phyloP scores from a whole-genome alignment of 2,888 invertebrate genomes.

The Mystacides longicornis region DNA sequence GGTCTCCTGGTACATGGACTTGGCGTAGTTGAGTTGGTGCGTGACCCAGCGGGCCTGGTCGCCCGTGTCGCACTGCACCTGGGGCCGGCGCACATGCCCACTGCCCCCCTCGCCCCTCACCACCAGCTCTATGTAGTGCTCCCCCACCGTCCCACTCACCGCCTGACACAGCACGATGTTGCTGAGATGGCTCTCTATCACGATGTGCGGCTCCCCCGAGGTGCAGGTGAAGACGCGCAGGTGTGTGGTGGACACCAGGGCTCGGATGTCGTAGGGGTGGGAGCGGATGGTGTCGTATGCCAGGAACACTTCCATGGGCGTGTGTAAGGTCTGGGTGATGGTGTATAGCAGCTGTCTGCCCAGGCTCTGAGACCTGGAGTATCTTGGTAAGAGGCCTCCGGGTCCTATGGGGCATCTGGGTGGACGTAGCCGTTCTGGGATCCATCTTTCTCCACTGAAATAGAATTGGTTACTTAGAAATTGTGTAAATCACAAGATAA shows the following conservation, averaged over 20 bases:
- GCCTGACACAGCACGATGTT: conserved; percentile 61
- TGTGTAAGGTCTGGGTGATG: conserved; percentile 64
- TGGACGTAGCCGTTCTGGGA: conserved; percentile 60
- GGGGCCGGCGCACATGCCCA: conserved; percentile 57
- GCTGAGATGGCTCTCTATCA: conserved; percentile 56
- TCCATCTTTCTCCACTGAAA: conserved; percentile 55
- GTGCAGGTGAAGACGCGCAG: conserved; percentile 65
- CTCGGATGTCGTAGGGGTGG: conserved; percentile 72
- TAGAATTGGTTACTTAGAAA: too few species aligned
- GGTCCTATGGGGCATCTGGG: conserved; percentile 71
- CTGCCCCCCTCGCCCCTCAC: conserved; percentile 47
- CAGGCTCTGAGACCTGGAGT: conserved; percentile 65
- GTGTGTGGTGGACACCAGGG: conserved; percentile 67
- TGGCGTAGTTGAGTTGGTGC: conserved; percentile 83
- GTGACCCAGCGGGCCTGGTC: conserved; percentile 63
- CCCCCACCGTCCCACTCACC: conserved; percentile 42
- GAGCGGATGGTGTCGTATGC: conserved; percentile 72
- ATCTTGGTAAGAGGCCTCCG: conserved; percentile 78
- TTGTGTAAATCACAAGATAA: too few species aligned
- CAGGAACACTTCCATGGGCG: conserved; percentile 72
- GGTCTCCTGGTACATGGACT: conserved; percentile 75
- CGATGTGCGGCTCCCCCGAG: conserved; percentile 45
- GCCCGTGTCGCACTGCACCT: conserved; percentile 68
- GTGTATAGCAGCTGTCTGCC: conserved; percentile 76
- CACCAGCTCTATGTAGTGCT: conserved; percentile 65